A percentile compares a stretch with the other conserved stretches of the same genome.
These are phyloP conservation scores for Caenorhabditis doughertyi DNA, from an alignment of 2,888 invertebrate genomes.

Conservation along the genomic window DNA sequence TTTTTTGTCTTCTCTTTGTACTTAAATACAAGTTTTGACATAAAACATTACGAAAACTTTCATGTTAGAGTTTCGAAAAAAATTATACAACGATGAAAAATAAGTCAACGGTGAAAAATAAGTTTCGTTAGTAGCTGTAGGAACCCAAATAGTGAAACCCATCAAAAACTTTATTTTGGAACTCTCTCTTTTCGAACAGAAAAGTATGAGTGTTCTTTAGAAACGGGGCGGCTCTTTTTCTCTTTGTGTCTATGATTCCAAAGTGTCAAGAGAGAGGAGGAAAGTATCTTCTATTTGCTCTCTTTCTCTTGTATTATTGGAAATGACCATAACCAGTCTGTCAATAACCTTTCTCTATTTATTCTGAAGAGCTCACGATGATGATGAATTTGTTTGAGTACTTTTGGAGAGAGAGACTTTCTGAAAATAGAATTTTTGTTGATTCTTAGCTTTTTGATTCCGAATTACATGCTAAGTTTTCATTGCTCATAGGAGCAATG, in stretches of 20 bases:
- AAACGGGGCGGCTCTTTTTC: not conserved
- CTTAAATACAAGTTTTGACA: too few species aligned
- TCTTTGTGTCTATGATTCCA: too few species aligned
- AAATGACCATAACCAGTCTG: constrained; percentile 16
- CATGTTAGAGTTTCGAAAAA: too few species aligned
- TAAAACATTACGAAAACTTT: too few species aligned
- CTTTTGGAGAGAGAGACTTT: not conserved
- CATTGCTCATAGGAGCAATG: too few species aligned
- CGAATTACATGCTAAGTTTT: too few species aligned
- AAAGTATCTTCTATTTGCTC: not conserved
- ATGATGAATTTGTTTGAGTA: not conserved
- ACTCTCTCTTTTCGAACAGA: not conserved
- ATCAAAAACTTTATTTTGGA: too few species aligned
- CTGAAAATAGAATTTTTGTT: not conserved
- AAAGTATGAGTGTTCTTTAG: constrained; percentile 25
- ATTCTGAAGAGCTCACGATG: constrained; percentile 49
- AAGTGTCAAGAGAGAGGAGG: constrained; percentile 6
- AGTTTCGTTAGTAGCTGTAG: too few species aligned
- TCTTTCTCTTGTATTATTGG: not conserved
- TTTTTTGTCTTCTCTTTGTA: too few species aligned
- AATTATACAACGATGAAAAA: too few species aligned
- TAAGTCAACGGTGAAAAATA: too few species aligned
- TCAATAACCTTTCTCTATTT: not conserved
- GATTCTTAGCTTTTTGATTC: not conserved
- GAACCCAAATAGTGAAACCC: too few species aligned